Percentiles rank a stretch among this genome's conserved stretches.
Conservation (phyloP, 2,113 vertebrate species). For the Echinops telfairi region DNA sequence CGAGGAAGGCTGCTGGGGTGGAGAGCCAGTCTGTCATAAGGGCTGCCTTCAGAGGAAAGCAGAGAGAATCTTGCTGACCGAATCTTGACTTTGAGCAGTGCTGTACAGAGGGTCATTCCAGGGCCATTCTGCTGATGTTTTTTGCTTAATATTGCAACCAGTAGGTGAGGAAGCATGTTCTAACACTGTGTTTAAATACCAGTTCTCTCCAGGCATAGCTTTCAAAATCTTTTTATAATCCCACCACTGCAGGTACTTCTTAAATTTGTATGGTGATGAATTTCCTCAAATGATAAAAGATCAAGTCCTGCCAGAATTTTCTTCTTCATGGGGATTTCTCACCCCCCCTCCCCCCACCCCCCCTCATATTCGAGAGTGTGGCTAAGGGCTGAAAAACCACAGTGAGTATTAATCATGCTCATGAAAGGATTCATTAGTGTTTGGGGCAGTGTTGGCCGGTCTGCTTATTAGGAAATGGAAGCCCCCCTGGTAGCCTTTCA, state of each 20-base stretch:
- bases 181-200: not conserved
- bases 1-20: too few species aligned
- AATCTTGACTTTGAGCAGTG: not conserved
- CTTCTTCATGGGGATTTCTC: not conserved
- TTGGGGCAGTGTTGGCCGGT: not conserved
- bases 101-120: not conserved
- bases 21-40: not conserved
- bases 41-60: not conserved
- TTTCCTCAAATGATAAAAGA: slow-evolving; percentile 31
- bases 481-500: not conserved
- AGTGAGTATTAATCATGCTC: not conserved
- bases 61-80: not conserved
- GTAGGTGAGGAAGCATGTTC: not conserved
- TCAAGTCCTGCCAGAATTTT: slow-evolving; percentile 21
- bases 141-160: not conserved
- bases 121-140: accelerated
- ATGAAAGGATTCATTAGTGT: not conserved
- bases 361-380: not conserved
- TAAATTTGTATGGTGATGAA: slow-evolving; percentile 25
- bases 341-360: too few species aligned
- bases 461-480: not conserved
- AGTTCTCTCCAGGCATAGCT: slow-evolving; percentile 12
- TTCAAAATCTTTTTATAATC: not conserved
- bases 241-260: not conserved
- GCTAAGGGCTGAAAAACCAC: not conserved